Evolutionary conservation across 2,888 invertebrate genomes (phyloP).

Genomic region (Epinotia ramella): DNA sequence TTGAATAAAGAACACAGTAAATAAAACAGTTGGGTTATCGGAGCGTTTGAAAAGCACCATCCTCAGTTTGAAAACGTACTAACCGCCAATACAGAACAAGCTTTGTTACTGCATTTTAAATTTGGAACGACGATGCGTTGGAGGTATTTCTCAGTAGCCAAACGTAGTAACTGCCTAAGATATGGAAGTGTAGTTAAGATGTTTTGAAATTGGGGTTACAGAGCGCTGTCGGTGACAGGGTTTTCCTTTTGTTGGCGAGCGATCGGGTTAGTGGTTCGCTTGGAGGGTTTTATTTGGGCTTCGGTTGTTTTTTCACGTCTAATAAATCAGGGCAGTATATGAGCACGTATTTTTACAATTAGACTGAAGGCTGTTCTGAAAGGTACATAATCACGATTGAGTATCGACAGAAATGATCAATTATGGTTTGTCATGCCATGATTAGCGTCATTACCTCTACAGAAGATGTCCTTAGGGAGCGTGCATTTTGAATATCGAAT

Average conservation of each 20-base stretch:
- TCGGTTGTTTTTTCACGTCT: conserved; percentile 25
- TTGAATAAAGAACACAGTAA: conserved; percentile 36
- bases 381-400: too few species aligned
- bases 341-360: background rate
- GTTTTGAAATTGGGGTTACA: background rate
- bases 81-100: background rate
- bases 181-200: background rate
- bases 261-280: conserved; percentile 15
- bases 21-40: conserved; percentile 30
- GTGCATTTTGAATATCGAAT: too few species aligned
- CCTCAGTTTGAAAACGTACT: background rate
- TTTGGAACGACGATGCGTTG: background rate
- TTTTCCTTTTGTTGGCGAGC: conserved; percentile 22
- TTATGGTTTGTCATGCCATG: too few species aligned
- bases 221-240: background rate
- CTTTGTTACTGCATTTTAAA: background rate
- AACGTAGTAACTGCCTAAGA: background rate
- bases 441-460: too few species aligned
- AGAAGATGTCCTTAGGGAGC: too few species aligned
- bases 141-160: background rate
- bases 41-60: conserved; percentile 18
- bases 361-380: too few species aligned
- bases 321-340: conserved; percentile 4
- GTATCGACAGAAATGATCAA: too few species aligned
- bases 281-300: conserved; percentile 12